phyloP scores from a whole-genome alignment of 2,888 invertebrate genomes.

The Gasteruption jaculator region DNA sequence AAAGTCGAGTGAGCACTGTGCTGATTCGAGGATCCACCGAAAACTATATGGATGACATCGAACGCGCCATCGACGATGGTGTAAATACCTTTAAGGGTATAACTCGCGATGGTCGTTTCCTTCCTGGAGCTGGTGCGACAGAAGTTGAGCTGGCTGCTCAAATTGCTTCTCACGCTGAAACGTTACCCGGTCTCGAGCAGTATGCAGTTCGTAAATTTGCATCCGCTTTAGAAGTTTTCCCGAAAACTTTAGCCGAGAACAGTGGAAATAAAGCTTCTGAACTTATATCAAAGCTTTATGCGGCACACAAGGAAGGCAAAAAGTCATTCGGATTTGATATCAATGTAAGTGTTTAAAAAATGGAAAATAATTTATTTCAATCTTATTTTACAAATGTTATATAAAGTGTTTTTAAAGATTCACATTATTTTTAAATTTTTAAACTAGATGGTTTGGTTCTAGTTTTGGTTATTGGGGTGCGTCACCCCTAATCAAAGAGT shows the following conservation, averaged over 20 bases:
- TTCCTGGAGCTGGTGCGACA: slow-evolving; percentile 93
- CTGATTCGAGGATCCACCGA: slow-evolving; percentile 95
- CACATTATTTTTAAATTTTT: slow-evolving; percentile 4
- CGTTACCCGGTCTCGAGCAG: slow-evolving; percentile 91
- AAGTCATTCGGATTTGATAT: slow-evolving; percentile 83
- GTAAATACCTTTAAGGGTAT: slow-evolving; percentile 97
- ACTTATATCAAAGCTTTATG: slow-evolving; percentile 82
- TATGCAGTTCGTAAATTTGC: slow-evolving; percentile 95
- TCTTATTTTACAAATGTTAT: too few species aligned
- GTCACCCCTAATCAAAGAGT: too few species aligned
- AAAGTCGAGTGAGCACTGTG: slow-evolving; percentile 88
- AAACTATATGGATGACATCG: slow-evolving; percentile 98
- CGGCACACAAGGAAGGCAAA: slow-evolving; percentile 88
- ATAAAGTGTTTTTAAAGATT: too few species aligned
- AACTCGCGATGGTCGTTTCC: slow-evolving; percentile 70
- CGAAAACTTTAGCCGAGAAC: slow-evolving; percentile 91
- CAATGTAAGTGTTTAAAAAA: slow-evolving; percentile 55
- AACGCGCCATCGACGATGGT: slow-evolving; percentile 96
- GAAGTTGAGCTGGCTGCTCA: slow-evolving; percentile 91
- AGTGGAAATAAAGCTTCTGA: slow-evolving; percentile 86
- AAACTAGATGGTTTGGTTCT: too few species aligned
- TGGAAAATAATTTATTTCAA: not conserved
- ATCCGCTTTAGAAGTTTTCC: slow-evolving; percentile 82
- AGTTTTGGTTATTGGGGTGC: too few species aligned
- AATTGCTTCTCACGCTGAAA: slow-evolving; percentile 83